Conservation (phyloP, 2,113 vertebrate genomes). For the Aleadryas rufinucha region DNA sequence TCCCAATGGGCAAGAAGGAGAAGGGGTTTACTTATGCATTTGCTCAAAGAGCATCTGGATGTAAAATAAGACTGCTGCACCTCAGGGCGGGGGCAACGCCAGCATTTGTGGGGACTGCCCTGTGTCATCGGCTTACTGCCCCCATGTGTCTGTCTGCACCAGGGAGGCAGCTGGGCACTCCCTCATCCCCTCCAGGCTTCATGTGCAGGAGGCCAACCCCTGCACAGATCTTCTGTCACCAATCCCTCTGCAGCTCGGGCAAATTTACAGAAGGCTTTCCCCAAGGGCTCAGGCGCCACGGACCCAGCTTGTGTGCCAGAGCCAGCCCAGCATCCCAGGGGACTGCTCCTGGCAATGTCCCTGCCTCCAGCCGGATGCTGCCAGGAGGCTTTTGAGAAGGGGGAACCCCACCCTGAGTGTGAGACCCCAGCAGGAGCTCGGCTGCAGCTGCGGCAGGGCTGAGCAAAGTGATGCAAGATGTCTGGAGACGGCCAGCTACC, state of each 20-base stretch:
- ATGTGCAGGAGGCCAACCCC: background rate
- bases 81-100: background rate
- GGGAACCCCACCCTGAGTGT: background rate
- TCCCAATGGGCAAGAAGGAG: background rate
- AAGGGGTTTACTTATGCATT: background rate
- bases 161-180: background rate
- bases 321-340: background rate
- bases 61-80: background rate
- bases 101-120: background rate
- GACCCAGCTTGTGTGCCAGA: background rate
- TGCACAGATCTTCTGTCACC: background rate
- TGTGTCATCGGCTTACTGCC: accelerated
- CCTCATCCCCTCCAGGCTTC: background rate
- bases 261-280: background rate
- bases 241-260: background rate
- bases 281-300: background rate
- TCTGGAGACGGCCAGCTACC: background rate
- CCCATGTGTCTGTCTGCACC: accelerated
- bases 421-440: background rate
- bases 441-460: background rate
- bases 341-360: background rate
- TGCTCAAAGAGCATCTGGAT: background rate
- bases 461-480: background rate
- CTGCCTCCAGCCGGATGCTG: background rate
- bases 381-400: background rate